A percentile compares a stretch with the other conserved stretches of the same genome.
Conservation (phyloP, 2,797 vertebrate genomes). For the Tadarida brasiliensis region DNA sequence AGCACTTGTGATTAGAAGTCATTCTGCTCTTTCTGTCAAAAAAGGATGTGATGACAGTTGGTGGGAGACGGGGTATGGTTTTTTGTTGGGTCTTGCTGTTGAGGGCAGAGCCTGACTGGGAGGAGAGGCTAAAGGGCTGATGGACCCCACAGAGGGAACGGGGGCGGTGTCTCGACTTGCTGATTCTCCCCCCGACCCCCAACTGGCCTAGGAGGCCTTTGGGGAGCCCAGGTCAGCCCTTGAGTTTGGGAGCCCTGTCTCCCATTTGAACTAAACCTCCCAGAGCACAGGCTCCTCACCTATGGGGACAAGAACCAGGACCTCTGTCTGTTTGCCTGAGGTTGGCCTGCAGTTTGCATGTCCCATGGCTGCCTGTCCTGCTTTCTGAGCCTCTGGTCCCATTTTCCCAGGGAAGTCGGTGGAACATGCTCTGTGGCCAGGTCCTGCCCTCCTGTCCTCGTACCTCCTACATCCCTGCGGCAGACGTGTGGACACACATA, state of each 20-base stretch:
- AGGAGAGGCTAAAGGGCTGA: not conserved
- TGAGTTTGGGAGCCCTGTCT: not conserved
- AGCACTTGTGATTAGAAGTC: not conserved
- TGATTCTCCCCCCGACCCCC: not conserved
- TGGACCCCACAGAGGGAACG: not conserved
- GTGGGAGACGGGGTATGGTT: not conserved
- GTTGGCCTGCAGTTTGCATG: not conserved
- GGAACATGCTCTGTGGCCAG: not conserved
- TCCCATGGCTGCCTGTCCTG: too few species aligned
- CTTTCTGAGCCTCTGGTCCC: not conserved
- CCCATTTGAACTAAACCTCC: not conserved
- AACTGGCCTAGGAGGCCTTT: not conserved
- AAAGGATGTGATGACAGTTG: not conserved
- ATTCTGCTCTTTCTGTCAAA: slow-evolving; percentile 35
- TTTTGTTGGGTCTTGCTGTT: not conserved
- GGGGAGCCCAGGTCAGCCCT: not conserved
- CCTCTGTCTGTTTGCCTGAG: not conserved
- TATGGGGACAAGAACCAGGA: not conserved
- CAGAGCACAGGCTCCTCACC: not conserved
- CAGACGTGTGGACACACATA: not conserved
- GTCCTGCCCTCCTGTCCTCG: not conserved
- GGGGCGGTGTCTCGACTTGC: not conserved
- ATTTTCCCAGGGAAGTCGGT: not conserved
- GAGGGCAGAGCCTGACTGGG: not conserved
- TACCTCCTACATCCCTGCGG: not conserved